Evolutionary conservation across 2,113 vertebrate genomes (phyloP).

Genomic region (Spheniscus mendiculus): DNA sequence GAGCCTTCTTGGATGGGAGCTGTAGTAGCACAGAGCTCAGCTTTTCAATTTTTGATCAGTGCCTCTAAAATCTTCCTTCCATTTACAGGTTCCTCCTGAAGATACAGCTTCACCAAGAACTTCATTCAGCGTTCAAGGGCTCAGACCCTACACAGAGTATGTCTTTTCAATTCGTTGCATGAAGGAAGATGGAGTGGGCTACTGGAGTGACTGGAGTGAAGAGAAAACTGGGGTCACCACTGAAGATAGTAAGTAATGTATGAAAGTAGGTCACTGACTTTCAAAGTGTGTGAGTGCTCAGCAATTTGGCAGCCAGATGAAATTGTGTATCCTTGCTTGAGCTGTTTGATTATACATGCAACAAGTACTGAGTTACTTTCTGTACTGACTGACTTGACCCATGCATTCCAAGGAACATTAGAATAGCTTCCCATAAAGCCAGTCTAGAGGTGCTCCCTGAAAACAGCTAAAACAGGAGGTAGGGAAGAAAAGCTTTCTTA

Average conservation of each 20-base stretch:
- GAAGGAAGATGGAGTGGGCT: conserved; percentile 39
- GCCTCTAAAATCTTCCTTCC: neutral
- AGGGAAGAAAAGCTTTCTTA: neutral
- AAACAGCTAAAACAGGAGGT: accelerated
- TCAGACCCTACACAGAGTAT: conserved; percentile 83
- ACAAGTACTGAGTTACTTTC: neutral
- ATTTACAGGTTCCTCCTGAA: conserved; percentile 76
- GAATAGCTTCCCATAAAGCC: neutral
- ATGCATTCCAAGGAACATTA: neutral
- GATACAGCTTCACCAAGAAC: conserved; percentile 68
- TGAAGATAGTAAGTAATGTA: conserved; percentile 82
- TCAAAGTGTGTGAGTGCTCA: neutral
- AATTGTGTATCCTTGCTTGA: neutral
- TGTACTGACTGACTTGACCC: neutral
- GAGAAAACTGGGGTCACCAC: conserved; percentile 74
- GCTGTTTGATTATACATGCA: neutral
- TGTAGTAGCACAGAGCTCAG: neutral
- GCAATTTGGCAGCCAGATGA: neutral
- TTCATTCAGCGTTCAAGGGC: conserved; percentile 85
- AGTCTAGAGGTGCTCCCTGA: neutral
- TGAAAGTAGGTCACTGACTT: neutral
- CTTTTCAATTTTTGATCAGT: neutral
- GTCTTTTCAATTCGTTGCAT: conserved; percentile 82
- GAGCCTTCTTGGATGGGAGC: neutral
- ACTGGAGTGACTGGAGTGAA: conserved; percentile 92